Conservation (phyloP, 1,140 invertebrate genomes). For the Druon quercuslanigerum region DNA sequence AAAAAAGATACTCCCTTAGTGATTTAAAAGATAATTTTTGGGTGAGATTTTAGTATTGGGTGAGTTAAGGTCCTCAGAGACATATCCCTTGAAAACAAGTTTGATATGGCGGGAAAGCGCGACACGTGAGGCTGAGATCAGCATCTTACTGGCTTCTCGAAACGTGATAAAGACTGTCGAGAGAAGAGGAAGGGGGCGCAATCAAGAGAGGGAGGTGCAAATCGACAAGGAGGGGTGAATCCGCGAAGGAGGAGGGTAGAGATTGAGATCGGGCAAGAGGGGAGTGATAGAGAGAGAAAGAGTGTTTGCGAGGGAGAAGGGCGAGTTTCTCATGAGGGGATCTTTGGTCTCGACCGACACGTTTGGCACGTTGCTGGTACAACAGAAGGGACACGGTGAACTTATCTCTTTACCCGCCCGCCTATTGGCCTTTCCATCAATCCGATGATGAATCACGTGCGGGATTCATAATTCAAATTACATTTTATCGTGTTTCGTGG, state of each 20-base stretch:
- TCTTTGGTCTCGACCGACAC: not conserved
- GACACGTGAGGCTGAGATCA: constrained; percentile 38
- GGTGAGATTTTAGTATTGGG: too few relatives aligned
- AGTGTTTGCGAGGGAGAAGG: not conserved
- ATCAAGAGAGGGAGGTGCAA: constrained; percentile 35
- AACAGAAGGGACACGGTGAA: not conserved
- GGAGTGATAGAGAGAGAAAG: not conserved
- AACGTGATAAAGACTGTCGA: constrained; percentile 27
- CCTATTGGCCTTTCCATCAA: not conserved
- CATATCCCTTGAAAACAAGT: too few relatives aligned
- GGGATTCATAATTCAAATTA: not conserved
- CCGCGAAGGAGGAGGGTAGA: constrained; percentile 36
- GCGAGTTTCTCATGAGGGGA: not conserved
- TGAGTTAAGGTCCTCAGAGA: too few relatives aligned
- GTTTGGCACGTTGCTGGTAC: not conserved
- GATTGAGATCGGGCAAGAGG: constrained; percentile 1
- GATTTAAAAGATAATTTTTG: not conserved
- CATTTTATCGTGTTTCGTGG: not conserved
- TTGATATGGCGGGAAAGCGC: constrained; percentile 37
- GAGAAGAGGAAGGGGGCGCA: constrained; percentile 34
- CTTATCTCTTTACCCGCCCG: not conserved
- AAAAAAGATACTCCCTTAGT: not conserved
- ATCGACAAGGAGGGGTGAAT: constrained; percentile 41
- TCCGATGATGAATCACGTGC: not conserved
- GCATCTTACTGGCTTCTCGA: constrained; percentile 11